Conservation (phyloP, 2,797 vertebrate species). For the Taeniopygia guttata region DNA sequence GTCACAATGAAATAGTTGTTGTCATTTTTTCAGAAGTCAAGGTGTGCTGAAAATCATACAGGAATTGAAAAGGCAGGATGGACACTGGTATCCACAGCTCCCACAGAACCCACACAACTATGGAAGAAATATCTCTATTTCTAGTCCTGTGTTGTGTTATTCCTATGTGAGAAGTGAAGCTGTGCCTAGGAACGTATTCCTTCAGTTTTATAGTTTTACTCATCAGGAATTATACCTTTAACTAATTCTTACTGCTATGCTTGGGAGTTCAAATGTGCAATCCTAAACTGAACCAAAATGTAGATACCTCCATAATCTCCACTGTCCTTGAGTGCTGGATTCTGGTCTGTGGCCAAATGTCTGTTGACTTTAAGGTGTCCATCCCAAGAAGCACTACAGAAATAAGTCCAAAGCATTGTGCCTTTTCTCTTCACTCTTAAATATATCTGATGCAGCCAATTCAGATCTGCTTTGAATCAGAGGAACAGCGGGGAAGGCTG, state of each 20-base stretch:
- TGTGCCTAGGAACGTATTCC: not conserved
- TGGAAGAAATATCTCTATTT: not conserved
- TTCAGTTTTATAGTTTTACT: not conserved
- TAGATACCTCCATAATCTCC: not conserved
- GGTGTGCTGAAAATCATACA: not conserved
- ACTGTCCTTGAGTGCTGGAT: not conserved
- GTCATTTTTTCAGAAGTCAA: not conserved
- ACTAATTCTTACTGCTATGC: not conserved
- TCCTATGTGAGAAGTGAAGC: not conserved
- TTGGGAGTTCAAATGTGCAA: not conserved
- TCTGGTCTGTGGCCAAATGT: not conserved
- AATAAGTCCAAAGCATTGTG: not conserved
- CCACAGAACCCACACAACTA: not conserved
- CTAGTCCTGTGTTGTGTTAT: not conserved
- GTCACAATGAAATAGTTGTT: not conserved
- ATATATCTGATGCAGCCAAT: not conserved
- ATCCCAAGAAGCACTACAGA: not conserved
- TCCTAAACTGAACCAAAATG: not conserved
- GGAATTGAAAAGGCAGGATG: not conserved
- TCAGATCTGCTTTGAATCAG: not conserved
- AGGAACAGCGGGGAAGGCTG: not conserved
- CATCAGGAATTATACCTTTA: not conserved
- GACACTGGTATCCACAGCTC: not conserved
- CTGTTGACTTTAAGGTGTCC: not conserved
- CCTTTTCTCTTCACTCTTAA: not conserved